These are phyloP conservation scores for Serripes groenlandicus DNA, from an alignment of 2,888 invertebrate genomes.

Conservation along the genomic window DNA sequence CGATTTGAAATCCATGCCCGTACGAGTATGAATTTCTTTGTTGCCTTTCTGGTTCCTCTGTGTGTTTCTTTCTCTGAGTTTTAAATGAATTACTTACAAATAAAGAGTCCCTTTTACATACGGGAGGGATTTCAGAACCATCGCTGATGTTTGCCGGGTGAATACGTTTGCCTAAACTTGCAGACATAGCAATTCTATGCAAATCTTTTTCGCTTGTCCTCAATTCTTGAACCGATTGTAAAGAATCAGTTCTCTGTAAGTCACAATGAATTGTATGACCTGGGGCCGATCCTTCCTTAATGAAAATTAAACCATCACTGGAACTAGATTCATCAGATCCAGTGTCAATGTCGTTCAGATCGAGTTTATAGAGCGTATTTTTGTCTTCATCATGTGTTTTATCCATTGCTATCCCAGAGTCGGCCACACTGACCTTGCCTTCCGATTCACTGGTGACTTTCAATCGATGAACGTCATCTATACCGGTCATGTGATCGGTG, in stretches of 20 bases:
- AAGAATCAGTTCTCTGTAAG: not conserved
- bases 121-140: not conserved
- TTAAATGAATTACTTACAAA: constrained; percentile 1
- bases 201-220: not conserved
- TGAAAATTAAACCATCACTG: constrained; percentile 7
- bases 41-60: not conserved
- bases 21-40: constrained; percentile 12
- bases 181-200: not conserved
- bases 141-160: not conserved
- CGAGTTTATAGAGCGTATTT: not conserved
- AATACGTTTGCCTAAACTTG: not conserved
- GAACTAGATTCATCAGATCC: constrained; percentile 7
- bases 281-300: constrained; percentile 6
- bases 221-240: not conserved
- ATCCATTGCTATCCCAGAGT: constrained; percentile 56
- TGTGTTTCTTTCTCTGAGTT: not conserved
- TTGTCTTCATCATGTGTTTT: constrained; percentile 28
- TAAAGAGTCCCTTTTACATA: not conserved
- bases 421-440: constrained; percentile 58
- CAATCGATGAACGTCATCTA: not conserved
- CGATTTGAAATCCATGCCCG: no score
- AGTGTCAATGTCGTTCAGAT: not conserved
- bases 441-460: constrained; percentile 19
- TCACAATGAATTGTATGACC: not conserved
- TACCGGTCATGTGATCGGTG: not conserved